phyloP scores from a whole-genome alignment of 2,113 vertebrate genomes.

The Turdus rufiventris region DNA sequence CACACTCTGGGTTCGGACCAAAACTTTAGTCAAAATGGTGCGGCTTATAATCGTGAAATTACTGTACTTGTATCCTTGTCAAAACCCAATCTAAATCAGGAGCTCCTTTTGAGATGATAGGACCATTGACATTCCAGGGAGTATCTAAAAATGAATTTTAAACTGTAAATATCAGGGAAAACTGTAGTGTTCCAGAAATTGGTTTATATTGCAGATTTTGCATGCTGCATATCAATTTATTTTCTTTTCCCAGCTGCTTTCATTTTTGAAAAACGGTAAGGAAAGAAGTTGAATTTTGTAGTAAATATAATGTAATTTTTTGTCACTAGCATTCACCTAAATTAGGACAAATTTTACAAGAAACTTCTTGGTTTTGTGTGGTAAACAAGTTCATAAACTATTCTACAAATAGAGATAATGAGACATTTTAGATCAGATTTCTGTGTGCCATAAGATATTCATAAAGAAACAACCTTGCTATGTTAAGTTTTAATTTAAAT shows the following conservation, averaged over 20 bases:
- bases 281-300: background rate
- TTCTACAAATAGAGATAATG: background rate
- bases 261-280: background rate
- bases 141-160: background rate
- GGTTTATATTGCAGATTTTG: background rate
- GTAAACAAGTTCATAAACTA: background rate
- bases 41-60: no score
- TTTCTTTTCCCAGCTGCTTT: background rate
- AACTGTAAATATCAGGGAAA: background rate
- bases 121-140: background rate
- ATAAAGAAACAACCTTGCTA: background rate
- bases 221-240: background rate
- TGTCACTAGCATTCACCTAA: background rate
- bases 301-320: background rate
- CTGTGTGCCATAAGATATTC: background rate
- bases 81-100: background rate
- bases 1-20: no score
- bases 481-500: background rate
- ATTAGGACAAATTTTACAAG: background rate
- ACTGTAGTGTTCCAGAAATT: background rate
- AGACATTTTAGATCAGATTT: conserved; percentile 5
- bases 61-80: background rate
- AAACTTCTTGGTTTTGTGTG: background rate
- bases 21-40: no score
- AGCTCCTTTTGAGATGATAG: background rate